Evolutionary conservation across 2,888 invertebrate species (phyloP), one percentile per base, ranked within the genome.

Genomic region (Athalia circularis): DNA sequence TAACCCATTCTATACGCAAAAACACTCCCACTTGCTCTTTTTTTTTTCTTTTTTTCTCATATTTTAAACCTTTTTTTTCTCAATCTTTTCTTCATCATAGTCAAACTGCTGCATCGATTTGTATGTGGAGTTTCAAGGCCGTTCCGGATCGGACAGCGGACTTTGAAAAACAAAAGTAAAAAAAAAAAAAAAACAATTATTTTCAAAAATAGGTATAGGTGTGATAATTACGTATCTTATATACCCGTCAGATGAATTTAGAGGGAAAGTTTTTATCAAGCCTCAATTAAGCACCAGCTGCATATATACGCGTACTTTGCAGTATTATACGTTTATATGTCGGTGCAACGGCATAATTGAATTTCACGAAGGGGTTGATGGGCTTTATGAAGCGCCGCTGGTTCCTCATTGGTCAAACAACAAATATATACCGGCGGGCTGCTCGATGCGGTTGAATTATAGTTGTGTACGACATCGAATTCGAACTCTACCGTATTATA

Each of bases 321-420:
- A 6, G 43, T 62, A 29, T n/a, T 43, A 70, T 15, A 74, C 13
- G 13, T 7, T 29, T 29, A 47, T 75, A 75, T 52, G 8, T 77
- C 52, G 8, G 15, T 50, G 4, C 43, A 48, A 65, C 7, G 29
- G 57, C 45, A 9, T 48, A 65, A 8, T 13, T 65, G 52, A 45
- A 65, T 45, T 50, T 50, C 64, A 29, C 72, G 13, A 65, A 65
- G 65, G 65, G 52, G 77, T 68, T 54, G 77, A 52, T 48, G 48
- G 48, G 67, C 62, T 48, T 57, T 65, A 57, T 47, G 48, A 65
- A 75, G 68, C 47, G 45, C 80, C 65, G 65, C 54, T 64, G 50
- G 6, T 48, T 52, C 29, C 64, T 77, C 61, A 74, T 59, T 65
- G 61, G 76, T 11, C 47, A 54, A 29, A 9, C 62, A 64, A 68